A percentile compares a stretch with the other conserved stretches of the same genome.
phyloP scores from a whole-genome alignment of 2,797 vertebrate genomes.

The Chelidonichthys spinosus region DNA sequence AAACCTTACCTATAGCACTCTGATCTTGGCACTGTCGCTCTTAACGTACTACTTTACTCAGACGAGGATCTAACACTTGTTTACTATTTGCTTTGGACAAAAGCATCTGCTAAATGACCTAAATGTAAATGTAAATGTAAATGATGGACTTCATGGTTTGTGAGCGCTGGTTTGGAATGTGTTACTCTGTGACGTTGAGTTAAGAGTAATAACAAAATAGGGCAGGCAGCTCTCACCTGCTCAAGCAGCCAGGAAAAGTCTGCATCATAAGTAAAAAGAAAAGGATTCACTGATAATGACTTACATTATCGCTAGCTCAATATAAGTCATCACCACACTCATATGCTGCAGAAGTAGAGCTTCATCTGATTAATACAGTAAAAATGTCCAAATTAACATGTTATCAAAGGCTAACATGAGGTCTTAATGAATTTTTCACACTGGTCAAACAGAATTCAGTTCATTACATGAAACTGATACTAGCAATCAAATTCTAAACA shows the following conservation, averaged over 20 bases:
- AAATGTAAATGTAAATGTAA: too few species aligned
- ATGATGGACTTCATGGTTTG: not conserved
- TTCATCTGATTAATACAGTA: not conserved
- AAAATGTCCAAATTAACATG: not conserved
- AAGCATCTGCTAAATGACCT: too few species aligned
- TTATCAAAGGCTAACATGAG: not conserved
- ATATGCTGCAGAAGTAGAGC: not conserved
- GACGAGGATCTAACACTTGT: too few species aligned
- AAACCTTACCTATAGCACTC: too few species aligned
- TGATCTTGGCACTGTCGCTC: too few species aligned
- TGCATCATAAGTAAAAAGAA: not conserved
- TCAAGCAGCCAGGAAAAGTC: not conserved
- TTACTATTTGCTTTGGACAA: too few species aligned
- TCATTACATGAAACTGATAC: conserved; percentile 21
- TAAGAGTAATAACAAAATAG: not conserved
- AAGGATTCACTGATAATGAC: not conserved
- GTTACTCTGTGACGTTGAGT: not conserved
- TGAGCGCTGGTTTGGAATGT: conserved; percentile 12
- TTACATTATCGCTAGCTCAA: not conserved
- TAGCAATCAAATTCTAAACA: conserved; percentile 21
- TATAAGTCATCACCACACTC: not conserved
- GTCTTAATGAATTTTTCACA: not conserved
- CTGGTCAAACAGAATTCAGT: conserved; percentile 2
- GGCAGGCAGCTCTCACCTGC: conserved; percentile 25
- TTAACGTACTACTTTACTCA: too few species aligned